These are phyloP conservation scores for Rosalia funebris DNA, from an alignment of 2,888 invertebrate species.

Conservation along the genomic window DNA sequence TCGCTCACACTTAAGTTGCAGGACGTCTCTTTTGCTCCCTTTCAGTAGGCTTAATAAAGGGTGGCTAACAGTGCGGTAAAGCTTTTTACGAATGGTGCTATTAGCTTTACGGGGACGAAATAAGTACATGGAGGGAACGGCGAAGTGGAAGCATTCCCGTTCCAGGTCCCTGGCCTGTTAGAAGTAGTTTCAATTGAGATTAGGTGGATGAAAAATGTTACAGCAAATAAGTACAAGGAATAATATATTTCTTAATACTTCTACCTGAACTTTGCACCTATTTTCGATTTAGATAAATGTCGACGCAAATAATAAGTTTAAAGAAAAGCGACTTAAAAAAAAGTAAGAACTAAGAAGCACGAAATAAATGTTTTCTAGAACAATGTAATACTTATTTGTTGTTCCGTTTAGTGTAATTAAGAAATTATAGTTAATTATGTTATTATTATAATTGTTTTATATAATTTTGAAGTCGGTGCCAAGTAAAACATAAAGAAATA, in stretches of 20 bases:
- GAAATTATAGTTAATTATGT: too few species aligned
- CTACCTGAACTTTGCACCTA: too few species aligned
- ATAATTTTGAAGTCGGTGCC: too few species aligned
- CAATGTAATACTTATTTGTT: too few species aligned
- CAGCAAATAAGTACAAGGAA: not conserved
- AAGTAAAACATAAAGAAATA: too few species aligned
- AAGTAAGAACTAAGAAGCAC: too few species aligned
- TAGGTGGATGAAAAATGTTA: not conserved
- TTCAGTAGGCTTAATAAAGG: slow-evolving; percentile 16
- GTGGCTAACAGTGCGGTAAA: slow-evolving; percentile 31
- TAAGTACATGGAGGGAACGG: slow-evolving; percentile 7
- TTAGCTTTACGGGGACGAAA: slow-evolving; percentile 28
- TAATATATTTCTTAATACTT: not conserved
- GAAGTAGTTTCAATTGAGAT: not conserved
- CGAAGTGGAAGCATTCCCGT: not conserved
- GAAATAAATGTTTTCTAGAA: too few species aligned
- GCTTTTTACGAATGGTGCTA: slow-evolving; percentile 29
- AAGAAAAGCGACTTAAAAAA: too few species aligned
- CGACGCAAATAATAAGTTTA: too few species aligned
- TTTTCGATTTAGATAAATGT: too few species aligned
- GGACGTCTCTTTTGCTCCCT: slow-evolving; percentile 15
- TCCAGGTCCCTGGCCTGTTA: not conserved
- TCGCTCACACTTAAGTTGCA: not conserved
- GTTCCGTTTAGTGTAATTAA: too few species aligned
- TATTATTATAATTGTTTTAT: too few species aligned